Evolutionary conservation across 2,888 invertebrate genomes (phyloP), one percentile per base, ranked within the genome.

Genomic region (Drosophila meridiana): DNA sequence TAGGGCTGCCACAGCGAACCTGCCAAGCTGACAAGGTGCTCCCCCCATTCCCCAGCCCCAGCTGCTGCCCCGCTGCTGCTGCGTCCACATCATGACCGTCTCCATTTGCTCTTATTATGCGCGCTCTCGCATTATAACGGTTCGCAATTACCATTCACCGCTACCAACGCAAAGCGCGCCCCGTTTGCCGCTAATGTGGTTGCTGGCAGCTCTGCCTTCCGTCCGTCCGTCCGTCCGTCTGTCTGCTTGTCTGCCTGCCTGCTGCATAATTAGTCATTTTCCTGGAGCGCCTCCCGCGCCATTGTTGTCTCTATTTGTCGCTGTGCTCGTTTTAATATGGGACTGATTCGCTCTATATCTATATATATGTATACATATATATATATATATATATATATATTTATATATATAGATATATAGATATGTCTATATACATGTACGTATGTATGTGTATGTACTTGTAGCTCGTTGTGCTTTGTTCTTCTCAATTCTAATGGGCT

Each of bases 81-180:
- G n/a, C 34, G 61, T 64, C 53, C 69, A 38, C 62, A 61, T 60
- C 65, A 66, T 45, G 76, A 59, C 73, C 64, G 81, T 69, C 64
- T 56, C 63, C 76, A 68, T 80, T 73, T 53, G 72, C 70, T 83
- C 88, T 85, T 85, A 89, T 85, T 86, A 86, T 88, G 87, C 81
- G 72, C 82, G 77, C 84, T 87, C 89, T 81, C 83, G 87, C 71
- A 90, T 87, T 87, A 87, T 87, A 87, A 87, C 86, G 86, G 86
- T 87, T 79, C 73, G 78, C 90, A 89, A 90, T 87, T 87, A 86
- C 86, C 86, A 87, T 90, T 87, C 90, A 87, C 86, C 90, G 89
- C 86, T 86, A 86, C 80, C 85, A 87, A 68, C 77, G 77, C 76
- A 76, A 71, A 80, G 82, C 83, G 67, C 63, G 75, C 81, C 76